These are phyloP conservation scores for Battus philenor DNA, from an alignment of 1,140 invertebrate genomes.

Conservation along the genomic window DNA sequence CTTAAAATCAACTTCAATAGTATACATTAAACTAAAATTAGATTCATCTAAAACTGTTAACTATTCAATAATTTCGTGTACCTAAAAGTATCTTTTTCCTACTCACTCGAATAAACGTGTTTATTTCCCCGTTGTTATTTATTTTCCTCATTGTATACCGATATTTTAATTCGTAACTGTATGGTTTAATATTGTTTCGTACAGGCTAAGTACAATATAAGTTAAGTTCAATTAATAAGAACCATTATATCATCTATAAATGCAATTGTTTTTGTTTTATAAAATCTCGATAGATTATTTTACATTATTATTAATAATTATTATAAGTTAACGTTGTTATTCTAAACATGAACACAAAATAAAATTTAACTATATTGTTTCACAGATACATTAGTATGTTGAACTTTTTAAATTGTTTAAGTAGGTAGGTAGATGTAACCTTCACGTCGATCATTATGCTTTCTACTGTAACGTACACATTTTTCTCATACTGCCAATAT, in stretches of 20 bases:
- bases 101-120: conserved; percentile 29
- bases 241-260: conserved; percentile 27
- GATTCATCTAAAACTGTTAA: neutral
- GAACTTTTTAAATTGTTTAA: conserved; percentile 1
- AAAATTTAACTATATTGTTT: conserved; percentile 15
- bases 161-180: neutral
- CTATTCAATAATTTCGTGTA: neutral
- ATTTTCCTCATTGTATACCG: neutral
- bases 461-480: neutral
- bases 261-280: conserved; percentile 44
- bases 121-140: conserved; percentile 14
- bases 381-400: conserved; percentile 3
- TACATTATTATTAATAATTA: conserved; percentile 25
- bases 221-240: conserved; percentile 18
- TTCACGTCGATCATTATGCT: neutral
- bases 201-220: conserved; percentile 56
- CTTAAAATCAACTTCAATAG: too few species aligned
- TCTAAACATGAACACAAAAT: conserved; percentile 16
- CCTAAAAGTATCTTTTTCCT: neutral
- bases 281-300: conserved; percentile 60
- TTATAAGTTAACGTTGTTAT: conserved; percentile 27
- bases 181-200: conserved; percentile 23
- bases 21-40: too few species aligned
- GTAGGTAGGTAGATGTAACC: conserved; percentile 4
- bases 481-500: conserved; percentile 44